These are phyloP conservation scores for Melanostoma mellinum DNA, from an alignment of 2,888 invertebrate genomes.

Conservation along the genomic window DNA sequence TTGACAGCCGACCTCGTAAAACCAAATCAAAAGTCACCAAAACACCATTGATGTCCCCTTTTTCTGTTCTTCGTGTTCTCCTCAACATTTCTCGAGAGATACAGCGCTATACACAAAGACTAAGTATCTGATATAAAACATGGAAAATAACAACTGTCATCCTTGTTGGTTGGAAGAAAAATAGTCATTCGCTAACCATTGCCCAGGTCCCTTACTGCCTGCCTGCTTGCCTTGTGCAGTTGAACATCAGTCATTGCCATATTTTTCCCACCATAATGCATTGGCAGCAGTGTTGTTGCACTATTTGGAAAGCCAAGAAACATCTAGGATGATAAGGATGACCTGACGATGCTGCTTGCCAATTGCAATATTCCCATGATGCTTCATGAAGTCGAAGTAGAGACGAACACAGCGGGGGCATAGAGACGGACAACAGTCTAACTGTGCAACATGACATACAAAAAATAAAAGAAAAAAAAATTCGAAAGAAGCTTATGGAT, in stretches of 20 bases:
- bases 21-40: constrained; percentile 38
- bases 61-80: background rate
- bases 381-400: constrained; percentile 22
- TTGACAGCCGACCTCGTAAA: constrained; percentile 7
- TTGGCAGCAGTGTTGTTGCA: constrained; percentile 37
- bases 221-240: constrained; percentile 47
- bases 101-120: constrained; percentile 21
- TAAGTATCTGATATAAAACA: constrained; percentile 43
- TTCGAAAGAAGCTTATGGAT: constrained; percentile 30
- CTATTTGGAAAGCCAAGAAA: constrained; percentile 11
- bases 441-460: constrained; percentile 43
- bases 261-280: constrained; percentile 48
- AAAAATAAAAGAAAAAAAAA: constrained; percentile 31
- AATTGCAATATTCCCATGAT: constrained; percentile 65
- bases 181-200: constrained; percentile 33
- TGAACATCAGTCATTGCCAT: constrained; percentile 65
- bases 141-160: constrained; percentile 51
- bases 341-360: constrained; percentile 41
- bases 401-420: background rate
- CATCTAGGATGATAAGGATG: constrained; percentile 35
- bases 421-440: background rate
- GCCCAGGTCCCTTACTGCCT: constrained; percentile 16
- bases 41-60: constrained; percentile 7
- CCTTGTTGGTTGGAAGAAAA: constrained; percentile 52
- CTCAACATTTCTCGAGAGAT: background rate